A percentile compares a stretch with the other conserved stretches of the same genome.
Conservation (phyloP, 2,888 invertebrate genomes). For the Mactromeris polynyma region DNA sequence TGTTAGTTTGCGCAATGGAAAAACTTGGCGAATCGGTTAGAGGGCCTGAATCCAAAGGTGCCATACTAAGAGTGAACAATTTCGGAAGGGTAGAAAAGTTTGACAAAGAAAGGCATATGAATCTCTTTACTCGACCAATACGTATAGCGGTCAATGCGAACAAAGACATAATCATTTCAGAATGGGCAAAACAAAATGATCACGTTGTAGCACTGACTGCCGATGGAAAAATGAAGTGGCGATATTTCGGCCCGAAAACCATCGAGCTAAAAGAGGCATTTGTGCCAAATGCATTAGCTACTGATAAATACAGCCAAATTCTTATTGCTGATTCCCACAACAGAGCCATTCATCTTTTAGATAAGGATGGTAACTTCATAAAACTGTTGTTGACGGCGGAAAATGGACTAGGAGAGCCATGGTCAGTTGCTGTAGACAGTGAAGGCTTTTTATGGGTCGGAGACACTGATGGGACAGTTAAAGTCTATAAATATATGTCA, state of each 20-base stretch:
- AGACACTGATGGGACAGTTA: conserved; percentile 65
- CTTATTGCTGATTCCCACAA: conserved; percentile 69
- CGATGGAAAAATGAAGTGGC: conserved; percentile 67
- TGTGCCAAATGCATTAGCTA: conserved; percentile 64
- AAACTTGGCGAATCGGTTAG: conserved; percentile 62
- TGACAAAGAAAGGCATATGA: conserved; percentile 58
- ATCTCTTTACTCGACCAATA: conserved; percentile 66
- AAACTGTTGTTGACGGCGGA: conserved; percentile 65
- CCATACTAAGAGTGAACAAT: conserved; percentile 59
- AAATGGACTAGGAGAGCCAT: conserved; percentile 68
- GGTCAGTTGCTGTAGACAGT: conserved; percentile 68
- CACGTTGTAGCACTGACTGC: conserved; percentile 62
- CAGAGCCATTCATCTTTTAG: conserved; percentile 61
- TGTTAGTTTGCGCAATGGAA: conserved; percentile 70
- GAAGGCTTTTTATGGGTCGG: conserved; percentile 70
- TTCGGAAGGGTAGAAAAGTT: conserved; percentile 67
- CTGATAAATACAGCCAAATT: conserved; percentile 67
- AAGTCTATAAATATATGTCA: conserved; percentile 67
- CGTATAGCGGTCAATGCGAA: conserved; percentile 66
- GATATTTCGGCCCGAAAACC: conserved; percentile 64
- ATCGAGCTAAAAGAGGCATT: conserved; percentile 60
- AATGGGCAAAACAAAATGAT: conserved; percentile 69
- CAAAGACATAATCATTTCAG: conserved; percentile 69
- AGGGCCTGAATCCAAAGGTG: conserved; percentile 62
- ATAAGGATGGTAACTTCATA: conserved; percentile 66